Evolutionary conservation across 2,113 vertebrate species (phyloP).

Genomic region (Gallinago paraguaiae): DNA sequence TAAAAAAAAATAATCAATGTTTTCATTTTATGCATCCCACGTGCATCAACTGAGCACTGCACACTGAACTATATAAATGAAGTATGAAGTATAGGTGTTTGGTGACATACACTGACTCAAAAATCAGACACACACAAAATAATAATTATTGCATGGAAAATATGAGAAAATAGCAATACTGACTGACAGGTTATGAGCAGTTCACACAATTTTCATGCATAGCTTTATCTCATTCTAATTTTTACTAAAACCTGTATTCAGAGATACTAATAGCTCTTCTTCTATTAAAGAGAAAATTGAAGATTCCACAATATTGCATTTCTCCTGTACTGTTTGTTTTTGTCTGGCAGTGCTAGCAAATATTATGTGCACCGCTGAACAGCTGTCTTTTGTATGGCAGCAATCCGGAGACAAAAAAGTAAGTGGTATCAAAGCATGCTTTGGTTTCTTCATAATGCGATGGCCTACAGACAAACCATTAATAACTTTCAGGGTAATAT

Average conservation of each 20-base stretch:
- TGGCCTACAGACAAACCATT: not conserved
- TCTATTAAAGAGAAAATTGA: not conserved
- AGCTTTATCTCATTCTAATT: not conserved
- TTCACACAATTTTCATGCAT: not conserved
- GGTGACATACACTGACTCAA: not conserved
- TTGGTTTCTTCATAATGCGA: not conserved
- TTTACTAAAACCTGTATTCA: not conserved
- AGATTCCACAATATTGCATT: not conserved
- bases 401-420: not conserved
- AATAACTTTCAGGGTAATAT: not conserved
- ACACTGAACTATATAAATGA: not conserved
- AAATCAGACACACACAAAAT: not conserved
- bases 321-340: not conserved
- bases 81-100: not conserved
- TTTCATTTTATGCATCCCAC: not conserved
- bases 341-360: not conserved
- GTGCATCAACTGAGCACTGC: not conserved
- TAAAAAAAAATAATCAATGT: not conserved
- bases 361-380: not conserved
- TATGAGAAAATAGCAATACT: not conserved
- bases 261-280: not conserved
- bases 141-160: not conserved
- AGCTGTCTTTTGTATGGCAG: conserved; percentile 4
- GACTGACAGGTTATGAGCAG: not conserved
- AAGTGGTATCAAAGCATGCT: not conserved